phyloP scores from a whole-genome alignment of 2,113 vertebrate species.

The Pitta sordida region DNA sequence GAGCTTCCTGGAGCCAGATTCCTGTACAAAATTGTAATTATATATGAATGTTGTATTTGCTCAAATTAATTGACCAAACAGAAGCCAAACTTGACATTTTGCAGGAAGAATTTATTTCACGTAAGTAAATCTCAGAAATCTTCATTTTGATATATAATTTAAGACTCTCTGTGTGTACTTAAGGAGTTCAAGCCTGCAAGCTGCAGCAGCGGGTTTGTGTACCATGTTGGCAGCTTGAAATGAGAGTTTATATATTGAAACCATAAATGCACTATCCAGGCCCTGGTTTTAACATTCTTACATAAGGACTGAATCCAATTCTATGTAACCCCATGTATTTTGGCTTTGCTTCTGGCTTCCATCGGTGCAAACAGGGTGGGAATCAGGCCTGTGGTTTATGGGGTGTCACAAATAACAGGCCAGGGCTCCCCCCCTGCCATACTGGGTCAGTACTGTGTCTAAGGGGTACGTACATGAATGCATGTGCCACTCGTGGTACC shows the following conservation, averaged over 20 bases:
- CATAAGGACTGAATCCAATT: neutral
- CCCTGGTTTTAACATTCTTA: neutral
- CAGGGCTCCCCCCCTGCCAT: neutral
- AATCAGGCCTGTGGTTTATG: neutral
- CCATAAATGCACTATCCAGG: neutral
- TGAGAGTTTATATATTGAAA: neutral
- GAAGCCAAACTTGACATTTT: neutral
- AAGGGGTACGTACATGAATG: too few species aligned
- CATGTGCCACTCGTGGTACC: rapidly evolving
- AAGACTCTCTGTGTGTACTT: neutral
- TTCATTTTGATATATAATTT: neutral
- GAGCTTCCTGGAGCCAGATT: neutral
- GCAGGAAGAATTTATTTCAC: neutral
- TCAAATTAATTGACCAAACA: neutral
- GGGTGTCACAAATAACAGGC: neutral
- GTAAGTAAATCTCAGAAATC: neutral
- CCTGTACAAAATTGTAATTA: neutral
- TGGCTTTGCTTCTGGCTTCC: neutral
- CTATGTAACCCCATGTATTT: neutral
- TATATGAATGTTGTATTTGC: neutral
- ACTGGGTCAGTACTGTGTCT: rapidly evolving
- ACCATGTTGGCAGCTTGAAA: neutral
- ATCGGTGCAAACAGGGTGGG: neutral
- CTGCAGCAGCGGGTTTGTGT: neutral
- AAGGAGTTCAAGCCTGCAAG: neutral